Base-by-base conservation (phyloP, 2,888 invertebrate genomes). In the Nudaria mundana region DNA sequence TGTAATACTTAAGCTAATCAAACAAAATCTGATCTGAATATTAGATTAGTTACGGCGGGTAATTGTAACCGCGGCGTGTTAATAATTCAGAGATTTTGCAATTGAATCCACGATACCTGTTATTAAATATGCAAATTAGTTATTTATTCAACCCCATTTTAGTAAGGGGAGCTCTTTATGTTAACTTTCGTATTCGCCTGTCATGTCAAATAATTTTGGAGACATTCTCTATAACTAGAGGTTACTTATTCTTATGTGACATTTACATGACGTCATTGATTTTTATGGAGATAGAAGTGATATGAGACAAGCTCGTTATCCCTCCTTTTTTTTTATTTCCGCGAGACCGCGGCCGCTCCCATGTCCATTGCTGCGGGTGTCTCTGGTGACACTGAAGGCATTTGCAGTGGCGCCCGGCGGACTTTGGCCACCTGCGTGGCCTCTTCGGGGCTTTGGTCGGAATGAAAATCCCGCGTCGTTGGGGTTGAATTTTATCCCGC, bases 111-210 rank as follows among this genome's bases (percentile, higher is more conserved):
- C 72, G 76, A 81, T 80, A 83, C 81, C 79, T 80, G 84, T 79
- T 81, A 84, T 84, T 84, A 86, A 81, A 81, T 79, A 86, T 86
- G 83, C 66, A 86, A 85, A 86, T 85, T 63, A 81, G 76, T 86
- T 83, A 86, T 86, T 85, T 86, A 85, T 85, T 84, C 81, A 84
- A 81, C 67, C 65, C 62, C 63, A 59, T 61, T 63, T 54, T 55
- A 63, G 67, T 60, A 55, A 66, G 75, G 74, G 80, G 68, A 66
- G 48, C 43, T 56, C 52, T 64, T 61, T 66, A 43, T 40, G 54
- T 22, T 30, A 69, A 66, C 59, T 70, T 68, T 59, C 41, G 45
- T 52, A 48, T 62, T 54, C 50, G 48, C 33, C 48, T 63, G 64
- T 65, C 69, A 54, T 54, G 56, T 63, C 50, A 66, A 49, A 30